Evolutionary conservation across 1,140 invertebrate genomes (phyloP).

Genomic region (Diabrotica undecimpunctata): DNA sequence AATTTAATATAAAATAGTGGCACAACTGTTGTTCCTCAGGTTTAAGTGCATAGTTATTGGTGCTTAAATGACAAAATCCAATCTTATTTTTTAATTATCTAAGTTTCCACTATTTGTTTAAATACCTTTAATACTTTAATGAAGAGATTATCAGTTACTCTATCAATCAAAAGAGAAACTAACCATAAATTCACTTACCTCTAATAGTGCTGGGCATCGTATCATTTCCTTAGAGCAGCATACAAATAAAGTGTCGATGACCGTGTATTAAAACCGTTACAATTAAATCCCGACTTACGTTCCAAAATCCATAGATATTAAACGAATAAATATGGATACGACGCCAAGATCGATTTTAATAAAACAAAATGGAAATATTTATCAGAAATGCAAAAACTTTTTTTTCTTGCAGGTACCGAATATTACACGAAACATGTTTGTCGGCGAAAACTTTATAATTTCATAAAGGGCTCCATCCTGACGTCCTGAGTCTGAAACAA

Average conservation of each 20-base stretch:
- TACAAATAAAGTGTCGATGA: constrained; percentile 3
- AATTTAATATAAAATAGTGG: no score
- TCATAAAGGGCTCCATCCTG: constrained; percentile 1
- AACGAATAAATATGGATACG: neutral
- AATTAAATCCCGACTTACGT: neutral
- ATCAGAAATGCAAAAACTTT: constrained; percentile 18
- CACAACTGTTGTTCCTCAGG: no score
- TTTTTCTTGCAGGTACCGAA: constrained; percentile 37
- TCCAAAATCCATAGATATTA: constrained; percentile 2
- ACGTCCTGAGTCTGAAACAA: neutral
- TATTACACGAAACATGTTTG: constrained; percentile 31
- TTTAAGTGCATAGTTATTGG: no score
- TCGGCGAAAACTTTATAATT: no score
- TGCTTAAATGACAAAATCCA: no score
- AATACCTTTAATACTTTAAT: no score
- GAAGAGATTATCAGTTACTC: no score
- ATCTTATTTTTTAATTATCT: no score
- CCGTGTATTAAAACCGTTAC: constrained; percentile 6
- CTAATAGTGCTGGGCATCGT: constrained; percentile 47
- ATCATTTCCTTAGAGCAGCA: constrained; percentile 34
- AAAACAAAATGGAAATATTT: no score
- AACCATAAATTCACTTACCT: constrained; percentile 34
- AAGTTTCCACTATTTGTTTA: no score
- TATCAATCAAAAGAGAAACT: no score
- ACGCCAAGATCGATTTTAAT: no score